phyloP scores from a whole-genome alignment of 2,888 invertebrate species.

The Neoscelio sp. region DNA sequence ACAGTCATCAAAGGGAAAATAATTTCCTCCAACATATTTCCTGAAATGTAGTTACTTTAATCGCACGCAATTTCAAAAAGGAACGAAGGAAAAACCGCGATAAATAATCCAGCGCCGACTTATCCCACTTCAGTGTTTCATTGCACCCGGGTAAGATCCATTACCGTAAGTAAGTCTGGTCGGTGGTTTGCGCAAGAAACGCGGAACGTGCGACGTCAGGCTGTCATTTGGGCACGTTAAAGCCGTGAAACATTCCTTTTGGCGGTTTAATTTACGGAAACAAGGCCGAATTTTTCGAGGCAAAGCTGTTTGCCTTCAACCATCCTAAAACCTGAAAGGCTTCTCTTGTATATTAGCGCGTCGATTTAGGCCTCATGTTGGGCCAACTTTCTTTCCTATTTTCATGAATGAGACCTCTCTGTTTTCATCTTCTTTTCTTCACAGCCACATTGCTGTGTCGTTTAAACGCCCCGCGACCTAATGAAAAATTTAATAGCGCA shows the following conservation, averaged over 20 bases:
- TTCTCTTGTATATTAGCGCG: conserved; percentile 77
- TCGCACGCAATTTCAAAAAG: background rate
- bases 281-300: conserved; percentile 74
- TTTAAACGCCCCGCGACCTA: background rate
- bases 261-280: conserved; percentile 75
- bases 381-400: conserved; percentile 47
- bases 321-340: conserved; percentile 78
- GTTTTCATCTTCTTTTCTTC: background rate
- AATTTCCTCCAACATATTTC: too few relatives aligned
- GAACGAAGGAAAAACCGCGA: conserved; percentile 42
- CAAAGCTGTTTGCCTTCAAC: conserved; percentile 76
- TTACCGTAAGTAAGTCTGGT: conserved; percentile 58
- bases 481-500: conserved; percentile 27
- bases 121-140: too few relatives aligned
- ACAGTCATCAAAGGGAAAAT: too few relatives aligned
- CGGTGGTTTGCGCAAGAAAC: conserved; percentile 34
- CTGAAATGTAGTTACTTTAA: too few relatives aligned
- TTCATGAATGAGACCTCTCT: conserved; percentile 28
- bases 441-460: background rate
- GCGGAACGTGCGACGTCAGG: conserved; percentile 44
- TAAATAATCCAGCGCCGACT: conserved; percentile 47
- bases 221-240: conserved; percentile 63
- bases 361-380: conserved; percentile 70
- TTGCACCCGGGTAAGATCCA: conserved; percentile 46
- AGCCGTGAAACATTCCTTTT: conserved; percentile 67